Evolutionary conservation across 2,797 vertebrate species (phyloP).

Genomic region (Macrochelys suwanniensis): DNA sequence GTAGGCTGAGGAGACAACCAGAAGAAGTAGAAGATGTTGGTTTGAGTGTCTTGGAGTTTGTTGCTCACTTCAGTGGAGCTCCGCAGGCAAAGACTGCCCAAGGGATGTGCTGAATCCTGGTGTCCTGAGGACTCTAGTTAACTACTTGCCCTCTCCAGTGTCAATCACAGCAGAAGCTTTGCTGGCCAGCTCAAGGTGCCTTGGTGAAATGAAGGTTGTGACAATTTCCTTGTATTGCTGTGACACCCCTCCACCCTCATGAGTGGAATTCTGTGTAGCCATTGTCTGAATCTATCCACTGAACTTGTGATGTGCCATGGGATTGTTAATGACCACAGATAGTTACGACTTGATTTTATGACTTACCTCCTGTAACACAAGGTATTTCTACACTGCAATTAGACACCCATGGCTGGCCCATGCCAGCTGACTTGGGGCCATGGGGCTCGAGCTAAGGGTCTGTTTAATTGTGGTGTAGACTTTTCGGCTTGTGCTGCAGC

Average conservation of each 20-base stretch:
- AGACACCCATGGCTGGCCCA: background rate
- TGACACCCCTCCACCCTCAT: background rate
- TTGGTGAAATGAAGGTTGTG: background rate
- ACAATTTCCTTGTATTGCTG: slow-evolving; percentile 1
- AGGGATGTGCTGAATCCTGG: background rate
- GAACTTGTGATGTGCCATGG: slow-evolving; percentile 56
- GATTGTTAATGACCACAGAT: slow-evolving; percentile 50
- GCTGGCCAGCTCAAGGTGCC: background rate
- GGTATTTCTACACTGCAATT: background rate
- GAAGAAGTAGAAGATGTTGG: background rate
- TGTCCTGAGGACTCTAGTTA: background rate
- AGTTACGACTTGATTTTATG: slow-evolving; percentile 53
- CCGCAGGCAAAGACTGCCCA: background rate
- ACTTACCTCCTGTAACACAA: background rate
- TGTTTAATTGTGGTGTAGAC: background rate
- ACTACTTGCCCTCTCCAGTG: background rate
- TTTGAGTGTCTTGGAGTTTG: accelerated
- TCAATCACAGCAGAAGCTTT: background rate
- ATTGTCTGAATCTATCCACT: slow-evolving; percentile 28
- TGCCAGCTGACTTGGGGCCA: background rate
- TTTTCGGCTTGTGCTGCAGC: background rate
- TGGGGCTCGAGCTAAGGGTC: background rate
- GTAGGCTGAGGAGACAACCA: background rate
- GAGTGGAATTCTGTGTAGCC: slow-evolving; percentile 16
- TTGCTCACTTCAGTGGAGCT: background rate